These are phyloP conservation scores for Scylla paramamosain DNA, from an alignment of 1,140 invertebrate genomes.

Conservation along the genomic window DNA sequence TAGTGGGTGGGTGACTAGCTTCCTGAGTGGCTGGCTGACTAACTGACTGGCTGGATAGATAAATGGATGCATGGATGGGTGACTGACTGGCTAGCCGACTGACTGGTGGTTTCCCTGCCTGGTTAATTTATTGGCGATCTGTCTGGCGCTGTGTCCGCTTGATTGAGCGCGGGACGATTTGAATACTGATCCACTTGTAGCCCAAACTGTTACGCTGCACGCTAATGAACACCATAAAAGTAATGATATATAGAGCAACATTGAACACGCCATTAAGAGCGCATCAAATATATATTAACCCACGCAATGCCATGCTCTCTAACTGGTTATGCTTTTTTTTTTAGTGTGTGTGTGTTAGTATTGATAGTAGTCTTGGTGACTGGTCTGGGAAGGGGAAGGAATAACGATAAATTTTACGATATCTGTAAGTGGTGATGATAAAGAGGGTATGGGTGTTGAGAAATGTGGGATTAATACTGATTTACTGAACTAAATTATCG, in stretches of 20 bases:
- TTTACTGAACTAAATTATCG: no score
- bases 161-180: background rate
- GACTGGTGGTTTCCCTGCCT: background rate
- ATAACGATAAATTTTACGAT: no score
- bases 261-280: background rate
- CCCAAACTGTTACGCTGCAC: background rate
- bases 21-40: background rate
- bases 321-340: no score
- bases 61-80: no score
- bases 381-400: no score
- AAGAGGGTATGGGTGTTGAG: no score
- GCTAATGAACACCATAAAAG: background rate
- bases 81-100: background rate
- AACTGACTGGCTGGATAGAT: background rate
- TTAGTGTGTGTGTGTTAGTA: no score
- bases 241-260: background rate
- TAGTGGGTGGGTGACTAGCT: background rate
- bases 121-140: background rate
- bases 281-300: background rate
- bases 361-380: no score
- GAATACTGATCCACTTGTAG: background rate
- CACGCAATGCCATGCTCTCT: background rate
- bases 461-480: no score
- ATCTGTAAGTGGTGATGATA: no score
- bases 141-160: background rate